A percentile compares a stretch with the other conserved stretches of the same genome.
Conservation (phyloP, 2,797 vertebrate species). For the Chloroceryle amazona region DNA sequence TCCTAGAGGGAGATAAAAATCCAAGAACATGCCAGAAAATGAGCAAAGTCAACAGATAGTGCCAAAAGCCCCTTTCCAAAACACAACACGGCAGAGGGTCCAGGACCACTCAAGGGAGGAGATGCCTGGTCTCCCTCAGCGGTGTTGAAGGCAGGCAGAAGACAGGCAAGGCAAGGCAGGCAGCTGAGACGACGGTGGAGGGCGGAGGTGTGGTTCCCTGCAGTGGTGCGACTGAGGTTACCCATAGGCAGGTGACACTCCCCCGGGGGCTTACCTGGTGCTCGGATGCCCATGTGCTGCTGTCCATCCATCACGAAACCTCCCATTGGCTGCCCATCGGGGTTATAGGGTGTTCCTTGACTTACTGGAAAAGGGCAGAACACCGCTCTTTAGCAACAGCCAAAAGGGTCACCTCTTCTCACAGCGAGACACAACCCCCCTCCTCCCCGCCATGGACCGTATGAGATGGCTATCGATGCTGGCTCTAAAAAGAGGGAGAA, state of each 20-base stretch:
- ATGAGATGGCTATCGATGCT: rapidly evolving
- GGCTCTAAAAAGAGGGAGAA: not conserved
- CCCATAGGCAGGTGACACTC: not conserved
- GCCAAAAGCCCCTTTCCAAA: constrained; percentile 84
- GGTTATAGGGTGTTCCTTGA: constrained; percentile 99
- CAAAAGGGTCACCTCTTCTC: not conserved
- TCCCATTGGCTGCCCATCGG: constrained; percentile 98
- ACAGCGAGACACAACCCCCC: not conserved
- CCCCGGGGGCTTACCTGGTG: constrained; percentile 90
- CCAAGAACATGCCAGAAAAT: constrained; percentile 89
- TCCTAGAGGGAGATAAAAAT: constrained; percentile 92
- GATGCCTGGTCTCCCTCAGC: constrained; percentile 68
- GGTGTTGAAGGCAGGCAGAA: constrained; percentile 75
- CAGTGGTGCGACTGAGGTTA: not conserved
- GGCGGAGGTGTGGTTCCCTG: constrained; percentile 80
- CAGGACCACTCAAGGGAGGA: constrained; percentile 55
- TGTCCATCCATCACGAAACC: constrained; percentile 99
- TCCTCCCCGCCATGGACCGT: not conserved
- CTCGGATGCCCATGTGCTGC: constrained; percentile 99
- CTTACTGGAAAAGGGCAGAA: constrained; percentile 91
- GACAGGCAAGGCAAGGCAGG: constrained; percentile 82
- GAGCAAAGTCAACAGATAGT: constrained; percentile 88
- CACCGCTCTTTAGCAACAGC: constrained; percentile 45
- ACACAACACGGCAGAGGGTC: constrained; percentile 68
- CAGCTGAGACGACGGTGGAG: constrained; percentile 62